Evolutionary conservation across 2,888 invertebrate genomes (phyloP).

Genomic region (Tipula helvola): DNA sequence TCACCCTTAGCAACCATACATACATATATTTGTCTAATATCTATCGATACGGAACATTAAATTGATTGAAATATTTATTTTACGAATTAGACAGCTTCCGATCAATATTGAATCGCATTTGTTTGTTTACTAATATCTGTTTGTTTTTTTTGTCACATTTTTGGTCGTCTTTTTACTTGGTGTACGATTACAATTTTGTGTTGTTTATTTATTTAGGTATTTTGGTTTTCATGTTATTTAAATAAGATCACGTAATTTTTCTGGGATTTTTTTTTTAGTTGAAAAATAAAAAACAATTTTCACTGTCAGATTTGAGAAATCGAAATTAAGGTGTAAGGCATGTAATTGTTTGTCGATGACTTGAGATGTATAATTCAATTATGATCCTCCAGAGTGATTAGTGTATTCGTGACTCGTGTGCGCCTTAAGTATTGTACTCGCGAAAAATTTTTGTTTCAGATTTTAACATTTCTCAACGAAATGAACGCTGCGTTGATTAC

Average conservation of each 20-base stretch:
- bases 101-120: background rate
- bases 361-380: too few relatives aligned
- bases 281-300: background rate
- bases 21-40: background rate
- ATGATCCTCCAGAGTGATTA: too few relatives aligned
- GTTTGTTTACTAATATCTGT: background rate
- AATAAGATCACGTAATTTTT: background rate
- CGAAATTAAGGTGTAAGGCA: background rate
- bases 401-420: too few relatives aligned
- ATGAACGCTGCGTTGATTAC: too few relatives aligned
- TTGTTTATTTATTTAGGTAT: background rate
- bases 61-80: background rate
- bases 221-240: background rate
- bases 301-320: background rate
- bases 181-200: background rate
- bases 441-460: too few relatives aligned
- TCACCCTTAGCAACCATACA: background rate
- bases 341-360: background rate
- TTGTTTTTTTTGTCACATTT: background rate
- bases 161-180: background rate
- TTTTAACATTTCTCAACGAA: too few relatives aligned
- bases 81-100: background rate
- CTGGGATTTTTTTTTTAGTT: background rate
- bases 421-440: too few relatives aligned
- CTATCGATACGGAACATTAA: background rate